Percentiles rank a stretch among this genome's conserved stretches.
These are phyloP conservation scores for Geophilus truncorum DNA, from an alignment of 2,888 invertebrate genomes.

Conservation along the genomic window DNA sequence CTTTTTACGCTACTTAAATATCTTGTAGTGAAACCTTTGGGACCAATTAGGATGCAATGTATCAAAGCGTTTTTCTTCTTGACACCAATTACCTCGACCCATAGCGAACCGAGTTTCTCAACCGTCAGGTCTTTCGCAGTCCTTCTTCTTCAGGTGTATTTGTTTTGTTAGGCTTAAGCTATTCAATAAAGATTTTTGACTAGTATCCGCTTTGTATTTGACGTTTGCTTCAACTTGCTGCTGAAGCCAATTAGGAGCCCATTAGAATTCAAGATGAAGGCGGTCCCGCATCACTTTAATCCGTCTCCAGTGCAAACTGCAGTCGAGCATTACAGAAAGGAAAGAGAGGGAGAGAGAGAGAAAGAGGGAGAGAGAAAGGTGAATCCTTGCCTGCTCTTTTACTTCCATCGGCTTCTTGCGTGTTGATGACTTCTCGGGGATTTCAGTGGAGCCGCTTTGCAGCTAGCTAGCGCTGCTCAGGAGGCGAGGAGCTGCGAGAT, in stretches of 20 bases:
- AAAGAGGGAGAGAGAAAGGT: too few species aligned
- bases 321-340: too few species aligned
- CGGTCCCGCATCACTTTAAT: not conserved
- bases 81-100: conserved; percentile 16
- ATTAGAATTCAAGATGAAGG: conserved; percentile 7
- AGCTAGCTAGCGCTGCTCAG: not conserved
- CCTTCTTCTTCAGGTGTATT: too few species aligned
- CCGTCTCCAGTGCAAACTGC: not conserved
- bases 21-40: not conserved
- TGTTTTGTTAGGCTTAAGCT: not conserved
- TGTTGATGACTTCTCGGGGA: not conserved
- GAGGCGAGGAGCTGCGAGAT: not conserved
- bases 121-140: not conserved
- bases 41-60: not conserved
- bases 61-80: not conserved
- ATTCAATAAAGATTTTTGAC: not conserved
- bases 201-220: not conserved
- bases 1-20: not conserved
- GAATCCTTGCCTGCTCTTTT: not conserved
- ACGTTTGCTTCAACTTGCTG: not conserved
- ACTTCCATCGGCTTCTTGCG: not conserved
- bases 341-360: too few species aligned
- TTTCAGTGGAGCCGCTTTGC: not conserved
- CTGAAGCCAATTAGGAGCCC: conserved; percentile 2
- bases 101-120: not conserved